A percentile compares a stretch with the other conserved stretches of the same genome.
phyloP scores from a whole-genome alignment of 1,140 invertebrate species.

The Drosophila parabipectinata region DNA sequence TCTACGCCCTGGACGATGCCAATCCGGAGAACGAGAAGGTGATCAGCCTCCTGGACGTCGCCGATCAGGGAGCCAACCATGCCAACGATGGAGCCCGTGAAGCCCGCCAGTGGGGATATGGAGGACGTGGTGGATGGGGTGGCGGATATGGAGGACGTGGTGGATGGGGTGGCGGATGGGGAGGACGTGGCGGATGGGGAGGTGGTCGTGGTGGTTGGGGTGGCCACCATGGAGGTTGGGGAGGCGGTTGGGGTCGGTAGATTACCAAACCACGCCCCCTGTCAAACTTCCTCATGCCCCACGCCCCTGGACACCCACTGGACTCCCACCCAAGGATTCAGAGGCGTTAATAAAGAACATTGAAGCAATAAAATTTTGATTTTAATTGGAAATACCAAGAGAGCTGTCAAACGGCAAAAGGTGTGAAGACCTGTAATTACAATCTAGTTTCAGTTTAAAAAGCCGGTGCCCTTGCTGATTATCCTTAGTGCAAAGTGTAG shows the following conservation, averaged over 20 bases:
- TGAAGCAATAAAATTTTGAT: constrained; percentile 31
- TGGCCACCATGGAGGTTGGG: not conserved
- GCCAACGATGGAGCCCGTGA: constrained; percentile 47
- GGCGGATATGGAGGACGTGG: constrained; percentile 11
- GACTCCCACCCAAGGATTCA: constrained; percentile 13
- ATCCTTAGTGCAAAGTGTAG: constrained; percentile 2
- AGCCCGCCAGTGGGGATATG: constrained; percentile 32
- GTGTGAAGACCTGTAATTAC: constrained; percentile 15
- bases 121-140: constrained; percentile 26
- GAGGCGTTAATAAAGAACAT: constrained; percentile 39
- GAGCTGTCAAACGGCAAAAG: constrained; percentile 1
- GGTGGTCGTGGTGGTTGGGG: not conserved
- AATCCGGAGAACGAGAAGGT: constrained; percentile 11
- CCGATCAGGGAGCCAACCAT: constrained; percentile 35
- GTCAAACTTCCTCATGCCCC: not conserved
- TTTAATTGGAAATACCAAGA: constrained; percentile 11
- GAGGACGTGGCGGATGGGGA: constrained; percentile 3
- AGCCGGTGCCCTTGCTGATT: not conserved
- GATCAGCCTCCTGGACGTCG: constrained; percentile 47
- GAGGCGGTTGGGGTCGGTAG: constrained; percentile 20
- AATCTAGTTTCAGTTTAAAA: constrained; percentile 11
- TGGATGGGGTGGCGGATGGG: constrained; percentile 22
- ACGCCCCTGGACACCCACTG: not conserved
- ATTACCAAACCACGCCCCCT: constrained; percentile 9
- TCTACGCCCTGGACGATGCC: constrained; percentile 36